Percentiles rank a stretch among this genome's conserved stretches.
phyloP scores from a whole-genome alignment of 2,797 vertebrate species.

The Miichthys miiuy region DNA sequence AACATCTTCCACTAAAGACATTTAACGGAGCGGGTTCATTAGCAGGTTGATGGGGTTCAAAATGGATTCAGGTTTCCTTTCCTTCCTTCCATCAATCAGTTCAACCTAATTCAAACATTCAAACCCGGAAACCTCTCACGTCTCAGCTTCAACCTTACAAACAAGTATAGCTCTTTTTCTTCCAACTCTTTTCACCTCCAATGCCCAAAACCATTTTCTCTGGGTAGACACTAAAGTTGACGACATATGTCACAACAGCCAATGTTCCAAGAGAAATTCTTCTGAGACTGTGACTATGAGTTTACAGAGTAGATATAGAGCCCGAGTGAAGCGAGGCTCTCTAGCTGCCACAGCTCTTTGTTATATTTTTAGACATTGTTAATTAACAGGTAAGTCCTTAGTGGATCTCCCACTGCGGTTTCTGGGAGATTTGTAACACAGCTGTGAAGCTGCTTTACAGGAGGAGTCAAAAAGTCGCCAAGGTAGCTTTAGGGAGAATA shows the following conservation, averaged over 20 bases:
- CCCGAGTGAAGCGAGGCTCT: neutral
- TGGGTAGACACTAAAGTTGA: neutral
- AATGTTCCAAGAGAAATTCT: neutral
- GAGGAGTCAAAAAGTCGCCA: neutral
- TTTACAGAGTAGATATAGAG: neutral
- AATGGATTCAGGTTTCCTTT: conserved; percentile 8
- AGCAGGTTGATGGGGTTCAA: neutral
- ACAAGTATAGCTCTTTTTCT: neutral
- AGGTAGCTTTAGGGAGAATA: neutral
- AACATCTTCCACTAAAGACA: conserved; percentile 1
- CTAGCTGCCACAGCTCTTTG: neutral
- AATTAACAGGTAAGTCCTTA: conserved; percentile 7
- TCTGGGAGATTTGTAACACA: conserved; percentile 2
- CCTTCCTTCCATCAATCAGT: conserved; percentile 4
- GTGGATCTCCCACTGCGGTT: neutral
- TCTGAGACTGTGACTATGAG: too few species aligned
- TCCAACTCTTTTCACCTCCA: neutral
- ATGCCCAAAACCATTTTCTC: neutral
- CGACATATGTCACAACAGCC: neutral
- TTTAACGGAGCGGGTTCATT: neutral
- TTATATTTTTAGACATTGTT: conserved; percentile 10
- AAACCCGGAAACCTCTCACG: neutral
- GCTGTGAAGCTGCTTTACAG: neutral
- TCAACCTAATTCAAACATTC: neutral
- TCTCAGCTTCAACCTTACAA: neutral